Conservation (phyloP, 2,888 invertebrate species). For the Automeris io region DNA sequence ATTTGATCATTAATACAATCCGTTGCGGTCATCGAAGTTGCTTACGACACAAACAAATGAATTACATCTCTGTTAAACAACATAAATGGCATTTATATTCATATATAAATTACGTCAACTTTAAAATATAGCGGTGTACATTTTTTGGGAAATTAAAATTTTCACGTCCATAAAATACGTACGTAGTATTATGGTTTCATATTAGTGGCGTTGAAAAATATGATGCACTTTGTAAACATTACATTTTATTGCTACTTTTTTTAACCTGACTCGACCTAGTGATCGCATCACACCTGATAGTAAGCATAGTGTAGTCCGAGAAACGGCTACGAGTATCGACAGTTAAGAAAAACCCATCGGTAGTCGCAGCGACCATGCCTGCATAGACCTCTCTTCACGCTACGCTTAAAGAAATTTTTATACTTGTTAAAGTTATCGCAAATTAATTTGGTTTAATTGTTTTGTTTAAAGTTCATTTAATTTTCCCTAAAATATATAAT, state of each 20-base stretch:
- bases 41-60: constrained; percentile 32
- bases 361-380: too few species aligned
- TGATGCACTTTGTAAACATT: constrained; percentile 37
- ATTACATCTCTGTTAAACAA: constrained; percentile 48
- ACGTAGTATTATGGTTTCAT: constrained; percentile 59
- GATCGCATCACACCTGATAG: too few species aligned
- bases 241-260: constrained; percentile 17
- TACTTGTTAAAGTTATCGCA: too few species aligned
- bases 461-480: too few species aligned
- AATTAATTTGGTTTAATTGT: too few species aligned
- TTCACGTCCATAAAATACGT: constrained; percentile 51
- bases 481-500: too few species aligned
- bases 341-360: too few species aligned
- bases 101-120: constrained; percentile 63
- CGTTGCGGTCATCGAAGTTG: not conserved
- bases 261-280: too few species aligned
- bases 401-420: too few species aligned
- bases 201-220: constrained; percentile 44
- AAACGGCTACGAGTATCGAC: too few species aligned
- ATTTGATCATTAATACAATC: constrained; percentile 3
- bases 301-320: too few species aligned
- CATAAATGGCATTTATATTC: constrained; percentile 47
- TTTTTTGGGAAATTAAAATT: constrained; percentile 58
- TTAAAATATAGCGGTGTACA: constrained; percentile 53
- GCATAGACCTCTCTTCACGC: too few species aligned